These are phyloP conservation scores for Crypturellus tataupa DNA, from an alignment of 2,797 vertebrate genomes.

Conservation along the genomic window DNA sequence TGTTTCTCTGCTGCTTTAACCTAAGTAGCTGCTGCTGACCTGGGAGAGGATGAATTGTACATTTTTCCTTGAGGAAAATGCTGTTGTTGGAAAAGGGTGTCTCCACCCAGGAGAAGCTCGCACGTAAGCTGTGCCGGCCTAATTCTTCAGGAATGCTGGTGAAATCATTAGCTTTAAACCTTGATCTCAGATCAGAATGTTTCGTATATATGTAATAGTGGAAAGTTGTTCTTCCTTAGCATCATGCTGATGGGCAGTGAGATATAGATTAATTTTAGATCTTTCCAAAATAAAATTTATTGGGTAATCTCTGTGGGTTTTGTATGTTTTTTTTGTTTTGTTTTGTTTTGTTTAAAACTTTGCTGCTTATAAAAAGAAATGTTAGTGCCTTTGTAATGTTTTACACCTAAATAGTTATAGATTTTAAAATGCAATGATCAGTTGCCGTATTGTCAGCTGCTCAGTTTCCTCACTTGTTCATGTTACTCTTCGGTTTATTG, in stretches of 20 bases:
- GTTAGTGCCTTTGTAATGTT: neutral
- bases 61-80: neutral
- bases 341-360: neutral
- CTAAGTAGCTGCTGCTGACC: neutral
- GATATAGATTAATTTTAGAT: neutral
- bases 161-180: neutral
- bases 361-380: neutral
- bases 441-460: neutral
- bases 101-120: neutral
- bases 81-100: neutral
- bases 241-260: no score
- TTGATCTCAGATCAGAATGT: neutral
- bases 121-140: neutral
- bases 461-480: neutral
- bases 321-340: neutral
- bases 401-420: neutral
- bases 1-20: neutral
- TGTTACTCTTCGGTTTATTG: neutral
- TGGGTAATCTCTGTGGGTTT: neutral
- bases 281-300: neutral
- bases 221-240: neutral
- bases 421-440: neutral
- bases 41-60: neutral
- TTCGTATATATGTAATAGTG: no score
- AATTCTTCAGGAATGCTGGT: neutral